Evolutionary conservation across 2,797 vertebrate genomes (phyloP), one percentile per base, ranked within the genome.

Genomic region (Helostoma temminkii): DNA sequence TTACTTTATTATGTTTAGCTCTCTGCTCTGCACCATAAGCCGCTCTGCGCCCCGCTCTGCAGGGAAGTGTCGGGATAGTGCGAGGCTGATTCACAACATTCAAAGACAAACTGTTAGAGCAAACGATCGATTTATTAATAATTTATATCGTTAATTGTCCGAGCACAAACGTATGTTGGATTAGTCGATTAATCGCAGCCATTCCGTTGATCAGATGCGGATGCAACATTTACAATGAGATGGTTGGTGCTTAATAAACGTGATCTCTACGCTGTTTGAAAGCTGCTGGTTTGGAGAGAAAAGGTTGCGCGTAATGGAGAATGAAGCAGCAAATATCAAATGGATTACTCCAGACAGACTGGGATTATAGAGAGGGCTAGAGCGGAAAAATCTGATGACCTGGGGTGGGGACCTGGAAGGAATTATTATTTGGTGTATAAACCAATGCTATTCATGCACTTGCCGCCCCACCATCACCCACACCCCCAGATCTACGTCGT

Each of bases 401-500:
- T 53, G 70, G 76, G 81, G 78, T 81, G 89, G 79, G 66, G 81
- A 85, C 39, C 74, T 67, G 55, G 67, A 81, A 78, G 66, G 77
- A 81, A 69, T 79, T 71, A 73, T 79, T 78, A 80, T 76, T 73
- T 74, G 53, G 80, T 74, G 74, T 70, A 84, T 57, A 86, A 84
- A 90, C 89, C 85, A 84, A 83, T 78, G 59, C 81, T 70, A 36
- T 83, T 74, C 68, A 69, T 69, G 75, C 72, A 69, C 74, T 72
- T 68, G 62, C 47, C 48, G 39, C 50, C 25, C 19, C 50, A 62
- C 37, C 49, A 9, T 16, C 52, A 36, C 16, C 25, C 30, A 32
- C 52, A 41, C 52, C 42, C 7, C 30, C 70, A 37, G 24, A 36
- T 76, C 68, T 78, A 76, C 67, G 75, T 86, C 67, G 70, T 64